Percentiles rank a stretch among this genome's conserved stretches.
Evolutionary conservation across 1,140 invertebrate genomes (phyloP).

Genomic region (Hylaeus anthracinus): DNA sequence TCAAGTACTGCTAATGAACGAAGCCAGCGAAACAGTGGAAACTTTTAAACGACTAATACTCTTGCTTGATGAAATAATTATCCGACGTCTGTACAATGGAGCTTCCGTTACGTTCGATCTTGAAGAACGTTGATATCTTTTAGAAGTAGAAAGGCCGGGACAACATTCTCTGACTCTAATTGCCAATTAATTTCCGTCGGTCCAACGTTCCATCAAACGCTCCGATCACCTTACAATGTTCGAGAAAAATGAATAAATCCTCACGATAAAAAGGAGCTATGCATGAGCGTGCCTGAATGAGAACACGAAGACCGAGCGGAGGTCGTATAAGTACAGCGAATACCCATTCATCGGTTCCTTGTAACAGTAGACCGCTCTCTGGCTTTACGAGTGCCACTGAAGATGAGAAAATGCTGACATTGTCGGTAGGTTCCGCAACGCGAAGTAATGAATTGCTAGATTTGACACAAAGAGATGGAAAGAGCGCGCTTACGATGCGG

Average conservation of each 20-base stretch:
- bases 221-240: not conserved
- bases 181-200: not conserved
- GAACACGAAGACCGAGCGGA: constrained; percentile 33
- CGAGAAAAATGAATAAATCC: not conserved
- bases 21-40: not conserved
- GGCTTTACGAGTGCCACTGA: constrained; percentile 14
- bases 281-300: not conserved
- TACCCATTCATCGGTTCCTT: constrained; percentile 44
- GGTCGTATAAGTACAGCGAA: constrained; percentile 29
- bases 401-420: constrained; percentile 39
- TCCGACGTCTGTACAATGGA: not conserved
- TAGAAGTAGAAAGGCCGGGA: not conserved
- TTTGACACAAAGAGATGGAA: constrained; percentile 4
- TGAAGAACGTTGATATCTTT: not conserved
- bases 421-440: constrained; percentile 42
- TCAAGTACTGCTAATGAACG: not conserved
- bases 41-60: constrained; percentile 2
- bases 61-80: not conserved
- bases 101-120: not conserved
- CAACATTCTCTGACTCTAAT: not conserved
- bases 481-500: no score
- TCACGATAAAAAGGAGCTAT: constrained; percentile 11
- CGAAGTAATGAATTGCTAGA: constrained; percentile 57
- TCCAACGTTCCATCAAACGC: not conserved
- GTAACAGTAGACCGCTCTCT: constrained; percentile 6